A percentile compares a stretch with the other conserved stretches of the same genome.
phyloP scores from a whole-genome alignment of 2,113 vertebrate species.

The Rhinoderma darwinii region DNA sequence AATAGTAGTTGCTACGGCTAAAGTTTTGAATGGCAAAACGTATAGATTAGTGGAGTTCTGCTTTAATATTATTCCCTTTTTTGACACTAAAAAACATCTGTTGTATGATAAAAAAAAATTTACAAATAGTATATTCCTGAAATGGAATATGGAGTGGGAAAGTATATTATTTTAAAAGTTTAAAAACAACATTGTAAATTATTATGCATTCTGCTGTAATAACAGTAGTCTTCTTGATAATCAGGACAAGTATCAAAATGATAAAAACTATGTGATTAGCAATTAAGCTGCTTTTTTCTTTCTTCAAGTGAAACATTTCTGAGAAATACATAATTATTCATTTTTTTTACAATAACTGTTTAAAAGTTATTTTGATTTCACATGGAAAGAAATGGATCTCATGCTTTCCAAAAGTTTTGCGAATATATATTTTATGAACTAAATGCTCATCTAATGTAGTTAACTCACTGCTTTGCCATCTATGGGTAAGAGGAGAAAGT shows the following conservation, averaged over 20 bases:
- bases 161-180: neutral
- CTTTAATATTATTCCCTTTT: no score
- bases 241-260: conserved; percentile 31
- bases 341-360: conserved; percentile 29
- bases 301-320: conserved; percentile 35
- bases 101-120: no score
- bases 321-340: neutral
- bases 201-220: neutral
- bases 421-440: neutral
- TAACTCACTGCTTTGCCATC: neutral
- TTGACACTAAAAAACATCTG: no score
- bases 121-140: neutral
- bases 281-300: conserved; percentile 23
- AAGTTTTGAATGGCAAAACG: no score
- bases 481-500: neutral
- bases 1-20: no score
- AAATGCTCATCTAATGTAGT: neutral
- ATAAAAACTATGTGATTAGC: conserved; percentile 18
- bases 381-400: neutral
- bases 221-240: conserved; percentile 22
- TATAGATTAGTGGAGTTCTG: no score
- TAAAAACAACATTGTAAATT: neutral
- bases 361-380: conserved; percentile 17
- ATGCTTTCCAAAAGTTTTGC: neutral
- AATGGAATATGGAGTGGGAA: neutral